Percentiles rank a stretch among this genome's conserved stretches.
Evolutionary conservation across 2,888 invertebrate genomes (phyloP).

Genomic region (Melanchra persicariae): DNA sequence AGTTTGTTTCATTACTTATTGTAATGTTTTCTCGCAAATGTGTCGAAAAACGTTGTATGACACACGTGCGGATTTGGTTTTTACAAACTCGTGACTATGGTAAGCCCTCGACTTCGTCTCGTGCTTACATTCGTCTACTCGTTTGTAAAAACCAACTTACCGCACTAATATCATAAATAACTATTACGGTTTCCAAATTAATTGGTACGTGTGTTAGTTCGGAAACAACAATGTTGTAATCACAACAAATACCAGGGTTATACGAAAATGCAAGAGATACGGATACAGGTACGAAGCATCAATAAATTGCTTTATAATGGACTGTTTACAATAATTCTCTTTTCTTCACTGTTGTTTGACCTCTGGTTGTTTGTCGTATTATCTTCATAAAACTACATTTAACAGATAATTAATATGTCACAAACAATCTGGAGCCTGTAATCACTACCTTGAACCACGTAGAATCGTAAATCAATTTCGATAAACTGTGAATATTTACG

Average conservation of each 20-base stretch:
- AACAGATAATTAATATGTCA: slow-evolving; percentile 30
- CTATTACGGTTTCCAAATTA: background rate
- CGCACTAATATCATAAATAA: no score
- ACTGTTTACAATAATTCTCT: slow-evolving; percentile 31
- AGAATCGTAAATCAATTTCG: slow-evolving; percentile 62
- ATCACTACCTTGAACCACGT: slow-evolving; percentile 67
- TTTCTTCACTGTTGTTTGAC: slow-evolving; percentile 30
- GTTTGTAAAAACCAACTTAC: no score
- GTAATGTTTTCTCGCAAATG: no score
- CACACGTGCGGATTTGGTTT: no score
- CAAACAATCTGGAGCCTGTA: slow-evolving; percentile 39
- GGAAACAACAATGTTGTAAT: background rate
- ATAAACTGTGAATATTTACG: slow-evolving; percentile 47
- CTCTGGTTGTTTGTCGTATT: slow-evolving; percentile 49
- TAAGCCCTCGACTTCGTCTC: no score
- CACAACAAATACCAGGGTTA: slow-evolving; percentile 25
- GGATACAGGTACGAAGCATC: slow-evolving; percentile 19
- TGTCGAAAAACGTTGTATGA: no score
- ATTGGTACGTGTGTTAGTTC: background rate
- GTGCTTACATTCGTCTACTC: no score
- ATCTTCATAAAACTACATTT: slow-evolving; percentile 34
- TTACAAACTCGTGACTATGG: no score
- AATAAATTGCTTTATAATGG: slow-evolving; percentile 32
- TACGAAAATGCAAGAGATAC: slow-evolving; percentile 16
- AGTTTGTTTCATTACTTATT: no score